These are phyloP conservation scores for Mesochorus sp. DNA, from an alignment of 2,888 invertebrate genomes.

Conservation along the genomic window DNA sequence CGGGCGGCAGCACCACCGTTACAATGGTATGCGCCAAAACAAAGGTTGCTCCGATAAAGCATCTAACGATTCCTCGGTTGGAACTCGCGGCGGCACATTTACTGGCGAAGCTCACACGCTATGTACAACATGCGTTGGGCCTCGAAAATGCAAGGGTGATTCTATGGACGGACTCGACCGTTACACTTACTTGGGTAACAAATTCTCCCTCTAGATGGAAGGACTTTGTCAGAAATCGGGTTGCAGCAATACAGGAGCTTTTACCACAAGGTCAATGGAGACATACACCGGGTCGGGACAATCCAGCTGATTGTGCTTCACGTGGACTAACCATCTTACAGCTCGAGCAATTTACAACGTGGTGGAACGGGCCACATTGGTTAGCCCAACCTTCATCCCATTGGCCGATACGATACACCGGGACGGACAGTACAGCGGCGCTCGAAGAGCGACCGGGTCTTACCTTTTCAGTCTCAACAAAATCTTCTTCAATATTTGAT, in stretches of 20 bases:
- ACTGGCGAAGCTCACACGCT: background rate
- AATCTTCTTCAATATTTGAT: background rate
- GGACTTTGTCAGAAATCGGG: too few relatives aligned
- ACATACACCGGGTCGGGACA: too few relatives aligned
- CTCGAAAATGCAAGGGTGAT: too few relatives aligned
- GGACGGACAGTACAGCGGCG: background rate
- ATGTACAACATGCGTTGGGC: background rate
- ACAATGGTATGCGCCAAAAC: constrained; percentile 38
- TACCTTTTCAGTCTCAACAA: background rate
- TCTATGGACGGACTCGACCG: too few relatives aligned
- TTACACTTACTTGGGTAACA: background rate
- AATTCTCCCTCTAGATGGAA: background rate
- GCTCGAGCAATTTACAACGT: too few relatives aligned
- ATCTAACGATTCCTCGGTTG: constrained; percentile 30
- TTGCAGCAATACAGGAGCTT: too few relatives aligned
- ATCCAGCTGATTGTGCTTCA: background rate
- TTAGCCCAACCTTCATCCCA: too few relatives aligned
- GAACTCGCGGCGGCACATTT: constrained; percentile 42
- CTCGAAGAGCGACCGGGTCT: constrained; percentile 12
- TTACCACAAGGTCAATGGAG: too few relatives aligned
- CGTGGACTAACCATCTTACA: too few relatives aligned
- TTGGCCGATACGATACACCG: background rate
- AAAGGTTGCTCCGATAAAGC: constrained; percentile 44
- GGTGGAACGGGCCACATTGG: too few relatives aligned
- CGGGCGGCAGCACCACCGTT: too few relatives aligned